phyloP scores from a whole-genome alignment of 2,797 vertebrate genomes.

The Vultur gryphus region DNA sequence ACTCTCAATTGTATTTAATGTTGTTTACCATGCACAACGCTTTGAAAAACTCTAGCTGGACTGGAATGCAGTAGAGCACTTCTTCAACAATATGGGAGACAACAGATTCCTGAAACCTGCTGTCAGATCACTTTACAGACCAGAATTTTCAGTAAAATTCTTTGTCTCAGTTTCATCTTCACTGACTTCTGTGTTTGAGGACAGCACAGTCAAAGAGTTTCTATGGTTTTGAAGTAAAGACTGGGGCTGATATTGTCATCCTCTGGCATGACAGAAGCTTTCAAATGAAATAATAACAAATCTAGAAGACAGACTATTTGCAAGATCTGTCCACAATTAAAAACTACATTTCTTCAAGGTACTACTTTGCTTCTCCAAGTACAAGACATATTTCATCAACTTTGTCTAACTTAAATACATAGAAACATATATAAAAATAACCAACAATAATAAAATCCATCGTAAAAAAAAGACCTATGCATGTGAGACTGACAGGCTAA shows the following conservation, averaged over 20 bases:
- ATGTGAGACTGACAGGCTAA: background rate
- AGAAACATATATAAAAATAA: background rate
- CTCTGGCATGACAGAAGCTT: background rate
- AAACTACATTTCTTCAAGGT: fast-evolving
- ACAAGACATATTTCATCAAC: background rate
- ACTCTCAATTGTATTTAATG: background rate
- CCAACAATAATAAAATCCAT: background rate
- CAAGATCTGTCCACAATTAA: background rate
- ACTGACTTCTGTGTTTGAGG: background rate
- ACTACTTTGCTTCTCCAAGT: background rate
- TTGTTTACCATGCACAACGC: background rate
- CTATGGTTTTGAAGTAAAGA: background rate
- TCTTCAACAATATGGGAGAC: background rate
- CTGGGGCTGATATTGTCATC: background rate
- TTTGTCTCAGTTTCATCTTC: background rate
- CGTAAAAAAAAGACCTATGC: background rate
- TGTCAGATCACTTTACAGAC: background rate
- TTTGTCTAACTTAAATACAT: background rate
- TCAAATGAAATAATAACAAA: background rate
- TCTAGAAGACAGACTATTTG: background rate
- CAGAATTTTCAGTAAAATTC: background rate
- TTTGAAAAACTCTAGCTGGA: background rate
- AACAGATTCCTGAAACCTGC: background rate
- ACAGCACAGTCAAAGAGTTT: background rate
- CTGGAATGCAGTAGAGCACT: background rate